phyloP scores from a whole-genome alignment of 1,140 invertebrate species.

The Musca vetustissima region DNA sequence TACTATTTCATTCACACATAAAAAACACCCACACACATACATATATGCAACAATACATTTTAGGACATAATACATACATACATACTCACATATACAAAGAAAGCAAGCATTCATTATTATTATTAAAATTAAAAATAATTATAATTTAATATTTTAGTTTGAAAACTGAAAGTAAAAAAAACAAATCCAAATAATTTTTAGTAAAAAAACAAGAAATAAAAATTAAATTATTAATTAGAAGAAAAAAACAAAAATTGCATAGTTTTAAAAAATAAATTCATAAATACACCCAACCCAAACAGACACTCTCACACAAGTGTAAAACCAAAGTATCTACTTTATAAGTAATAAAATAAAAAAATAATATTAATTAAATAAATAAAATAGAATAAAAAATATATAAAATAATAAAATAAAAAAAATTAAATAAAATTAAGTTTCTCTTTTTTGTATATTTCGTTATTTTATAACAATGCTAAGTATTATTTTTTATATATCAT shows the following conservation, averaged over 20 bases:
- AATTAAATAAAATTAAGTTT: background rate
- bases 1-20: slow-evolving; percentile 12
- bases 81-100: slow-evolving; percentile 3
- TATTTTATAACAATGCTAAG: too few relatives aligned
- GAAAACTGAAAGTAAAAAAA: background rate
- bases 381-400: background rate
- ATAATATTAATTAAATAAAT: background rate
- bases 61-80: background rate
- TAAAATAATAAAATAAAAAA: background rate
- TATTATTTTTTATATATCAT: too few relatives aligned
- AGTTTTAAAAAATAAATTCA: background rate
- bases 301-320: background rate
- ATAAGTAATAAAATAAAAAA: slow-evolving; percentile 15
- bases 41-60: slow-evolving; percentile 9
- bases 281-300: background rate
- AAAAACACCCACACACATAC: slow-evolving; percentile 15
- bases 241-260: background rate
- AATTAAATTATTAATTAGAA: slow-evolving; percentile 9
- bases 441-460: background rate
- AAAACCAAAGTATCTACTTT: slow-evolving; percentile 23
- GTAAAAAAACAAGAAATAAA: background rate
- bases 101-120: too few relatives aligned
- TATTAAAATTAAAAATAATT: too few relatives aligned
- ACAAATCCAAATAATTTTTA: slow-evolving; percentile 11
- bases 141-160: too few relatives aligned